phyloP scores from a whole-genome alignment of 2,888 invertebrate genomes.

The Acrobasis repandana region DNA sequence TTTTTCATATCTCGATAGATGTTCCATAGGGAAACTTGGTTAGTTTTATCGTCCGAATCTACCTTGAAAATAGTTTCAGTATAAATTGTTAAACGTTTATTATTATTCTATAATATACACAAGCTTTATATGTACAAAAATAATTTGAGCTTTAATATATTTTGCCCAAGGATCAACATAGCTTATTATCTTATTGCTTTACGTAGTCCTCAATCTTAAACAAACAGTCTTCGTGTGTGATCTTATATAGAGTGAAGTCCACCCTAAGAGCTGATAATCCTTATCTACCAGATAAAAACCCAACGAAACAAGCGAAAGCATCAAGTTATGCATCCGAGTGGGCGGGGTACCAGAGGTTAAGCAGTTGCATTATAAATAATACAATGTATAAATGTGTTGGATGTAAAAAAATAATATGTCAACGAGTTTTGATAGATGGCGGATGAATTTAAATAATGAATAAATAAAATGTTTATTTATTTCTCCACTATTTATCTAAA shows the following conservation, averaged over 20 bases:
- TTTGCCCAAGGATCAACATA: not conserved
- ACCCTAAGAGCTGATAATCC: conserved; percentile 27
- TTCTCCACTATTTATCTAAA: too few relatives aligned
- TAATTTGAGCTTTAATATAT: too few relatives aligned
- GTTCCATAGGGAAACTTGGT: too few relatives aligned
- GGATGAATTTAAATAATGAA: not conserved
- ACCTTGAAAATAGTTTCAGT: too few relatives aligned
- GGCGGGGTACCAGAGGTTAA: conserved; percentile 16
- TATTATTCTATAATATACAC: too few relatives aligned
- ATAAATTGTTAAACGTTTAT: too few relatives aligned
- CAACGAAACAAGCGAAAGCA: conserved; percentile 17
- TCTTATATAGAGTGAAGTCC: conserved; percentile 42
- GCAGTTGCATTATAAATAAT: conserved; percentile 6
- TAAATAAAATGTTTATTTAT: not conserved
- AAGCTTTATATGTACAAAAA: too few relatives aligned
- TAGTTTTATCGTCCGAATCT: too few relatives aligned
- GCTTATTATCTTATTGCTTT: conserved; percentile 12
- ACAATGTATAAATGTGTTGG: conserved; percentile 8
- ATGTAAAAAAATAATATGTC: conserved; percentile 8
- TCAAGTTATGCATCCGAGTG: conserved; percentile 1
- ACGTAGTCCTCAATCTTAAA: conserved; percentile 30
- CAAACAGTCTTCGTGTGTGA: conserved; percentile 51
- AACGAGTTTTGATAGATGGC: not conserved
- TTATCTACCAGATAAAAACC: conserved; percentile 29
- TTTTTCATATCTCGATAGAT: too few relatives aligned